A percentile compares a stretch with the other conserved stretches of the same genome.
Conservation (phyloP, 2,888 invertebrate species). For the Drosophila monieri region DNA sequence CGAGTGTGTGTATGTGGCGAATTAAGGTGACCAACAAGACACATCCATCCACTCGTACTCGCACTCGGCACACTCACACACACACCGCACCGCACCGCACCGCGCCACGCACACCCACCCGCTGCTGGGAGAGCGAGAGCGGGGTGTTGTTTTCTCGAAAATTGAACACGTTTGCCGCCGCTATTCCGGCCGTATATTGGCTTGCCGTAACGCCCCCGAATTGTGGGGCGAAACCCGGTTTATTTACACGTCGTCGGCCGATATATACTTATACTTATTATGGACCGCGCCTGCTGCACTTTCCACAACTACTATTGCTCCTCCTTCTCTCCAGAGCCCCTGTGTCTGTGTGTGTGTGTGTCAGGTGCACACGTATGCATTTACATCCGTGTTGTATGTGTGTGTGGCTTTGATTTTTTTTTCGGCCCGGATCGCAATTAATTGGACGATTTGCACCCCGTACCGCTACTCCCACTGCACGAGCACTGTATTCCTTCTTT, state of each 20-base stretch:
- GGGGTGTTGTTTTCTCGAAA: conserved; percentile 32
- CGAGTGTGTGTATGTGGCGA: conserved; percentile 42
- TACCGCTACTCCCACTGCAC: conserved; percentile 38
- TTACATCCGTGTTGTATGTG: conserved; percentile 1
- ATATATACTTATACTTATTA: conserved; percentile 25
- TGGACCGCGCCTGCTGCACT: conserved; percentile 62
- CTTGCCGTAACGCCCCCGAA: conserved; percentile 26
- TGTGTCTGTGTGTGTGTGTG: conserved; percentile 6
- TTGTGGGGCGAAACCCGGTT: conserved; percentile 66
- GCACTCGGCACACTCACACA: background rate
- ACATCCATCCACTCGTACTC: conserved; percentile 17
- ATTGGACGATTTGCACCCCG: conserved; percentile 5
- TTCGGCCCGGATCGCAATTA: conserved; percentile 9
- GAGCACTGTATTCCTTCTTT: conserved; percentile 31
- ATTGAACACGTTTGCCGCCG: conserved; percentile 45
- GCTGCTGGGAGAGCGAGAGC: conserved; percentile 8
- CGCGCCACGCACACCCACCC: conserved; percentile 24
- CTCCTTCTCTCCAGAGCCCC: conserved; percentile 17
- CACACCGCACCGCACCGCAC: conserved; percentile 8
- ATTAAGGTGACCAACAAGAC: conserved; percentile 44
- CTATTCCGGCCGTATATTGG: conserved; percentile 27
- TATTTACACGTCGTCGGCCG: conserved; percentile 65
- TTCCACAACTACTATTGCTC: conserved; percentile 53
- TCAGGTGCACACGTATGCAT: conserved; percentile 42
- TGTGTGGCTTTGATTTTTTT: conserved; percentile 5